phyloP scores from a whole-genome alignment of 2,888 invertebrate species.

The Pristionchus mayeri region DNA sequence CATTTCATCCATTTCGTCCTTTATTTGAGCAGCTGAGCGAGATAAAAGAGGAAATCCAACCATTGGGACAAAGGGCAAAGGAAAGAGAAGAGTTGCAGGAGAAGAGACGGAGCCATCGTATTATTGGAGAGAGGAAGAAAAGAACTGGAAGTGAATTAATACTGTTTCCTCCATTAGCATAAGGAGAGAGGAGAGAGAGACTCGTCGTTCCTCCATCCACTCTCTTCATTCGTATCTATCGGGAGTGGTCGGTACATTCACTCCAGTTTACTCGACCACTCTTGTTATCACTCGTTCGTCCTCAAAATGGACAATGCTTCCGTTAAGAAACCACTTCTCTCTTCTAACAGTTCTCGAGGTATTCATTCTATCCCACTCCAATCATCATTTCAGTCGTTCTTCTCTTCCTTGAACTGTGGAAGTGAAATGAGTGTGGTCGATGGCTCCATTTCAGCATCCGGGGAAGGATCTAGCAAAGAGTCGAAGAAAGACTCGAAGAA shows the following conservation, averaged over 20 bases:
- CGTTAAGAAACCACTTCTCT: slow-evolving; percentile 44
- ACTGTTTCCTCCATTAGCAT: no score
- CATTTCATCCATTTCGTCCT: not conserved
- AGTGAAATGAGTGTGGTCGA: not conserved
- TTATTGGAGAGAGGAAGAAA: not conserved
- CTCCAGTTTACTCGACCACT: slow-evolving; percentile 17
- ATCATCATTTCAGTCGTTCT: not conserved
- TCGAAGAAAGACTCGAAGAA: not conserved
- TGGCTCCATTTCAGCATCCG: not conserved
- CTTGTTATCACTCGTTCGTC: not conserved
- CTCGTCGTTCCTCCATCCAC: not conserved
- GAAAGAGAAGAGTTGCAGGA: not conserved
- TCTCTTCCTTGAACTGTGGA: no score
- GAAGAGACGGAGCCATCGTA: not conserved
- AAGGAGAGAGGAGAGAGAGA: not conserved
- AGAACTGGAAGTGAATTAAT: not conserved
- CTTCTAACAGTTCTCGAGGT: slow-evolving; percentile 40
- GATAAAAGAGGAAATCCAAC: slow-evolving; percentile 28
- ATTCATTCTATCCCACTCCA: not conserved
- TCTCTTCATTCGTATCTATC: slow-evolving; percentile 2
- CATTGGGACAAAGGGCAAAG: slow-evolving; percentile 30
- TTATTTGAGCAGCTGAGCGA: slow-evolving; percentile 34
- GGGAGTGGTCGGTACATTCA: slow-evolving; percentile 39
- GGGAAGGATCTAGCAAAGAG: slow-evolving; percentile 12
- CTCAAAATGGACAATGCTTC: slow-evolving; percentile 36